Evolutionary conservation across 2,797 vertebrate species (phyloP), one percentile per base, ranked within the genome.

Genomic region (Sebastes minor): DNA sequence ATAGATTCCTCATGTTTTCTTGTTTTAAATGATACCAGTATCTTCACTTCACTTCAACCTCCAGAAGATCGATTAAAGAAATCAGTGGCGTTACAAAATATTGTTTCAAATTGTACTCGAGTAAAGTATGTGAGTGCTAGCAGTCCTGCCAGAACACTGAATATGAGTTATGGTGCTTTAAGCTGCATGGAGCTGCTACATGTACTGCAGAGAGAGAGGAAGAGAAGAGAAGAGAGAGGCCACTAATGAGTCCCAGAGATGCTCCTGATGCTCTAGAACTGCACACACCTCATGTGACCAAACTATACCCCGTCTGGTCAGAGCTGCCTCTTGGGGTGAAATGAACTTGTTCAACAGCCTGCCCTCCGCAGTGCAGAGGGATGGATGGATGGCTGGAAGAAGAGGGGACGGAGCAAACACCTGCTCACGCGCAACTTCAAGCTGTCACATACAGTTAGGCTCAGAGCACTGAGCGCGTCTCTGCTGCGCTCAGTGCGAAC

Each of bases 391-490:
- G 76, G 59, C 81, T 49, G 42, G 63, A 67, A 65, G 84, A 81
- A 65, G 84, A 81, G 74, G 86, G 78, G 82, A 83, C 55, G 89
- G 86, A 83, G 88, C 80, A 74, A 95, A 88, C 94, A 95, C 94
- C 94, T 95, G 94, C 94, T 95, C 92, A 85, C 88, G 88, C 67
- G 85, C 91, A 91, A 93, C 92, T 90, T 89, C 81, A 90, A 90
- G 91, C 94, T 95, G 94, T 95, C 94, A 95, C 91, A 93, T 82
- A 71, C 83, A 82, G 89, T 95, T 95, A 95, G 81, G 56, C 83
- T 95, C 94, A 95, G 59, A 13, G 78, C 52, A 23, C 60, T 79
- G 89, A 91, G 87, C 84, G 91, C 90, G 88, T 94, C 92, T 86
- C 88, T 85, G 53, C 83, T 78, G 68, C 77, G 81, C 30, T 90